These are phyloP conservation scores for Brachionus rotundiformis DNA, from an alignment of 1,140 invertebrate genomes.

Conservation along the genomic window DNA sequence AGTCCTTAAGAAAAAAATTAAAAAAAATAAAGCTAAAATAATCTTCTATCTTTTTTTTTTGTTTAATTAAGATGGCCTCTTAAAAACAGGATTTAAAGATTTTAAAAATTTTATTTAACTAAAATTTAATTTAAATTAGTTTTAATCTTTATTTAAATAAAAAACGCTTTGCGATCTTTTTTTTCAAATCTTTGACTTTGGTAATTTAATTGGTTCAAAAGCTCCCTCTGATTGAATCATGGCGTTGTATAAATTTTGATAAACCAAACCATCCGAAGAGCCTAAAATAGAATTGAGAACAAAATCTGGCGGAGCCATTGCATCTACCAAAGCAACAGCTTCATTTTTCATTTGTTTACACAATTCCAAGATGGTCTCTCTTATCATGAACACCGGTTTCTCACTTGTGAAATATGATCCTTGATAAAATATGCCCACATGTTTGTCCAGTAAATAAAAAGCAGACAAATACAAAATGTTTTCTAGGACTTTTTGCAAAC, in stretches of 20 bases:
- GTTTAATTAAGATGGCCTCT: too few relatives aligned
- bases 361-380: constrained; percentile 68
- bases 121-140: background rate
- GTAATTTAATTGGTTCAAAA: constrained; percentile 32
- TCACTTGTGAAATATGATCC: constrained; percentile 59
- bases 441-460: constrained; percentile 57
- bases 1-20: too few relatives aligned
- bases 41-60: too few relatives aligned
- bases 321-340: constrained; percentile 77
- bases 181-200: constrained; percentile 8
- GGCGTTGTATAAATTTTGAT: constrained; percentile 35
- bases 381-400: constrained; percentile 57
- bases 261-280: constrained; percentile 60
- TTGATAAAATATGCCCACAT: constrained; percentile 60
- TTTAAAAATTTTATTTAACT: background rate
- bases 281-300: constrained; percentile 62
- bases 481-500: background rate
- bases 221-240: constrained; percentile 51
- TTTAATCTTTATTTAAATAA: too few relatives aligned
- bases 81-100: too few relatives aligned
- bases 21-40: too few relatives aligned
- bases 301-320: constrained; percentile 75
- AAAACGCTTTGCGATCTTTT: too few relatives aligned
- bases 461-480: constrained; percentile 31
- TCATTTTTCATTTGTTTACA: constrained; percentile 72